phyloP scores from a whole-genome alignment of 2,113 vertebrate species.

The Aramus guarauna region DNA sequence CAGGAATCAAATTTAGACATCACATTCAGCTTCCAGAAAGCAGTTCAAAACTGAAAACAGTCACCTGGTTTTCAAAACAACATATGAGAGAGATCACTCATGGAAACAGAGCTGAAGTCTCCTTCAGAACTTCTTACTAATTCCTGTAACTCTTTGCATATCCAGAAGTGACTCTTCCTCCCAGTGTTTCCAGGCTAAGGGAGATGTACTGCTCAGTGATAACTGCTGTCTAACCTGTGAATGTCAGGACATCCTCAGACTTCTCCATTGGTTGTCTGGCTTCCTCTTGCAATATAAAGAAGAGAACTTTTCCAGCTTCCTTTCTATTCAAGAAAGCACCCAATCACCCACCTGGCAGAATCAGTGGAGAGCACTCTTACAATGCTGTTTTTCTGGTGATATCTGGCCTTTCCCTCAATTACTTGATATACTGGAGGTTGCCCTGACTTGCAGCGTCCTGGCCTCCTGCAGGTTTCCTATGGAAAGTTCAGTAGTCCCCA shows the following conservation, averaged over 20 bases:
- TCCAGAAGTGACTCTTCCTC: neutral
- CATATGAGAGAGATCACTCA: neutral
- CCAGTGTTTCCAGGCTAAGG: neutral
- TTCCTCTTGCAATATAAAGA: neutral
- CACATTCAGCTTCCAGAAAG: neutral
- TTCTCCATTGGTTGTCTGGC: neutral
- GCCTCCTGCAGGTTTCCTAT: neutral
- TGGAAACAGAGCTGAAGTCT: neutral
- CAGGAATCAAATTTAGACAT: neutral
- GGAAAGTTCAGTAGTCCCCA: neutral
- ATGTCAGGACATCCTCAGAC: neutral
- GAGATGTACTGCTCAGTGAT: neutral
- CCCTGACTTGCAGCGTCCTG: neutral
- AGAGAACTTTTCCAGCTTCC: neutral
- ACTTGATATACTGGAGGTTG: neutral
- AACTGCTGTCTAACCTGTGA: neutral
- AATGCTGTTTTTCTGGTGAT: neutral
- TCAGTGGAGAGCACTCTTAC: neutral
- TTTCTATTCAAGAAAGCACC: neutral
- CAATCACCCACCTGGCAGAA: rapidly evolving
- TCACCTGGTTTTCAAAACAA: neutral
- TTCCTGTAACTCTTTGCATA: neutral
- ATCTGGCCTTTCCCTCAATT: neutral
- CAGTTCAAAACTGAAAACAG: neutral
- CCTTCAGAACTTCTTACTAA: neutral